A percentile compares a stretch with the other conserved stretches of the same genome.
Conservation (phyloP, 2,888 invertebrate species). For the Sarcophaga rosellei region DNA sequence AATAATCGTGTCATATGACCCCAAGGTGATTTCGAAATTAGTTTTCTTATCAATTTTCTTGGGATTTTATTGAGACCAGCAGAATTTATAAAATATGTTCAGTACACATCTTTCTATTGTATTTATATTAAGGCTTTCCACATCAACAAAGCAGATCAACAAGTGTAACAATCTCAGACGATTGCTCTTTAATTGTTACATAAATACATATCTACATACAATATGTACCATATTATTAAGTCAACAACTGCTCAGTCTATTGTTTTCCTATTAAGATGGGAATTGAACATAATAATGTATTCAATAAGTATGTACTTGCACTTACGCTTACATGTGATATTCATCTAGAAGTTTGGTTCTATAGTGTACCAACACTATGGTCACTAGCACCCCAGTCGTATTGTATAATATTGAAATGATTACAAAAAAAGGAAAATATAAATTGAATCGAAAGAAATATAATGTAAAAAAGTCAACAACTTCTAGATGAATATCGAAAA, state of each 20-base stretch:
- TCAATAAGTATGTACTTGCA: not conserved
- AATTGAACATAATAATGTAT: not conserved
- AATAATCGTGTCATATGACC: slow-evolving; percentile 3
- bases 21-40: slow-evolving; percentile 19
- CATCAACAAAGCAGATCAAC: slow-evolving; percentile 6
- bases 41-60: slow-evolving; percentile 22
- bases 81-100: slow-evolving; percentile 21
- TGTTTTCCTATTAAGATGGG: slow-evolving; percentile 28
- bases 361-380: not conserved
- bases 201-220: slow-evolving; percentile 21
- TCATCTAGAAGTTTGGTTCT: not conserved
- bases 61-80: slow-evolving; percentile 41
- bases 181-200: slow-evolving; percentile 56
- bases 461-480: slow-evolving; percentile 19
- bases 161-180: slow-evolving; percentile 50
- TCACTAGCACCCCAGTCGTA: not conserved
- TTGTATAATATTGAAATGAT: not conserved
- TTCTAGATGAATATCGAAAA: slow-evolving; percentile 6
- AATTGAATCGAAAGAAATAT: not conserved
- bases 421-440: not conserved
- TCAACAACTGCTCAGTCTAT: slow-evolving; percentile 8
- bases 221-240: not conserved
- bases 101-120: slow-evolving; percentile 26
- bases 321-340: not conserved
- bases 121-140: slow-evolving; percentile 43